Evolutionary conservation across 2,888 invertebrate genomes (phyloP).

Genomic region (Polyommatus icarus): DNA sequence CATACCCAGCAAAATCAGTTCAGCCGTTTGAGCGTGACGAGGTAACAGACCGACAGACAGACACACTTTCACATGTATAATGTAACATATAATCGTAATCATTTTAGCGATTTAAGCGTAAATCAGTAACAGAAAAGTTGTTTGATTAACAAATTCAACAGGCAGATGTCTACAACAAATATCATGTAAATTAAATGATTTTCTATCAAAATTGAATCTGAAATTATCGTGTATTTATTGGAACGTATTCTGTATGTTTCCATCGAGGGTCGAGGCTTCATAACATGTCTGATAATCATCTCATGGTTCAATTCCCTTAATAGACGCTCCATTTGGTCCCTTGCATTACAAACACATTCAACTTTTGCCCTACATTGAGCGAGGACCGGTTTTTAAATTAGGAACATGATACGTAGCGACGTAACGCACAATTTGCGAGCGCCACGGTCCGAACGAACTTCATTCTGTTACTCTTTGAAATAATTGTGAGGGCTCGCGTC

Average conservation of each 20-base stretch:
- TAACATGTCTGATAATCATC: background rate
- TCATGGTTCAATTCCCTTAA: conserved; percentile 8
- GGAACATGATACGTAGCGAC: background rate
- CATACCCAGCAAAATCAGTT: too few species aligned
- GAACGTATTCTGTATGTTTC: background rate
- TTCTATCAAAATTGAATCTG: background rate
- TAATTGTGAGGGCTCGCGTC: too few species aligned
- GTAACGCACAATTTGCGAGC: background rate
- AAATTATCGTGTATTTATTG: background rate
- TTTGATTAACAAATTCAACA: too few species aligned
- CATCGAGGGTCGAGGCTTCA: background rate
- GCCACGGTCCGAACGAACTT: background rate
- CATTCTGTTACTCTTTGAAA: background rate
- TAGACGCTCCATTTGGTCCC: background rate
- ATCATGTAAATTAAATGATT: background rate
- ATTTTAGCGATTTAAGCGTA: too few species aligned
- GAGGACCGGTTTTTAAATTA: conserved; percentile 5
- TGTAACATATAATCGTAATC: too few species aligned
- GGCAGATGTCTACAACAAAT: too few species aligned
- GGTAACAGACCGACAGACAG: too few species aligned
- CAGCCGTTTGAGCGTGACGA: too few species aligned
- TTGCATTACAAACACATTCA: conserved; percentile 6
- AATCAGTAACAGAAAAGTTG: too few species aligned
- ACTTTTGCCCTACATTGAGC: background rate
- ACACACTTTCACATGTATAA: too few species aligned